phyloP scores from a whole-genome alignment of 2,888 invertebrate species.

The Dinocampus coccinellae region DNA sequence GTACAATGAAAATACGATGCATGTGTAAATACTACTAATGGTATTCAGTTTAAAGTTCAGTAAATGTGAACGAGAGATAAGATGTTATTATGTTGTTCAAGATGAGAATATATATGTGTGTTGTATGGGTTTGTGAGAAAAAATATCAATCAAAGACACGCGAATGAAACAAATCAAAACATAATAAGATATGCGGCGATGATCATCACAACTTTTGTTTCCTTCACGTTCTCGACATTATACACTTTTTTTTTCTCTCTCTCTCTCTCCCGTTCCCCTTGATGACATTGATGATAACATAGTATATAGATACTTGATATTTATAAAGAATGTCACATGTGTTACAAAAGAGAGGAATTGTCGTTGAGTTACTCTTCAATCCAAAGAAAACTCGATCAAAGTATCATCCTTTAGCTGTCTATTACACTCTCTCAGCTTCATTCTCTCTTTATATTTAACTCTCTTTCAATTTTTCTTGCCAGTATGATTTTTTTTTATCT shows the following conservation, averaged over 20 bases:
- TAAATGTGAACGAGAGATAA: slow-evolving; percentile 35
- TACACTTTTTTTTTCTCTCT: background rate
- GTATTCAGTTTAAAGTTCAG: slow-evolving; percentile 44
- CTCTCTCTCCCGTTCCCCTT: background rate
- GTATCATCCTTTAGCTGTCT: background rate
- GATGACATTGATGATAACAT: background rate
- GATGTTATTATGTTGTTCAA: slow-evolving; percentile 15
- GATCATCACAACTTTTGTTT: background rate
- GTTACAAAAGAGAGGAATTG: background rate
- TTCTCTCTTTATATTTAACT: background rate
- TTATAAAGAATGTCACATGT: background rate
- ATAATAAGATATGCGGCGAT: background rate
- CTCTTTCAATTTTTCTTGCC: no score
- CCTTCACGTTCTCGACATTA: background rate
- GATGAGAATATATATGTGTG: background rate
- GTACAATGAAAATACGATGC: slow-evolving; percentile 53
- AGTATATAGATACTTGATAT: background rate
- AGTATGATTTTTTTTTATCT: no score
- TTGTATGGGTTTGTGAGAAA: background rate
- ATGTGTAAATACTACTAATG: slow-evolving; percentile 51
- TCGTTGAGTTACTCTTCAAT: background rate
- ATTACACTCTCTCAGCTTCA: background rate
- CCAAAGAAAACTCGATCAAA: background rate
- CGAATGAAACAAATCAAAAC: background rate
- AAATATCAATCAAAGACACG: background rate